Base-by-base conservation (phyloP, 2,888 invertebrate species). In the Drosophila differens region DNA sequence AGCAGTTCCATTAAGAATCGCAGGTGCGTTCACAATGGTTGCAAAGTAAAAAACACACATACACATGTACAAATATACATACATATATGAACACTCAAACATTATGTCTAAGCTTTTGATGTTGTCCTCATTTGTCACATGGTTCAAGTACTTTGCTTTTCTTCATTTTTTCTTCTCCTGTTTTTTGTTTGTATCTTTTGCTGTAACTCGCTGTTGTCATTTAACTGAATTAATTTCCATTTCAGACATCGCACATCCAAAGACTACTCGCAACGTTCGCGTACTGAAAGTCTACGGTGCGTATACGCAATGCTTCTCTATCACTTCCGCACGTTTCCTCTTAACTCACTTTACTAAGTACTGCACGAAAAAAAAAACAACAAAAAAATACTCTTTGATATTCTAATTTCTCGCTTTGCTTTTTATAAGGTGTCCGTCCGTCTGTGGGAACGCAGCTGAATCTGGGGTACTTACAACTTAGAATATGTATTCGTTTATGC, bases 231-330 rank as follows among this genome's bases (percentile, higher is more conserved):
- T 80, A 84, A 83, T 85, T 84, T 89, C 74, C 84, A 89, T 85
- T 85, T 78, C 89, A 96, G 96, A 70, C 96, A 96, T 89, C 95
- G 96, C 71, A 95, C 96, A 91, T 96, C 96, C 91, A 97, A 97
- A 93, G 96, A 97, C 93, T 97, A 97, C 96, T 97, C 97, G 41
- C 96, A 96, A 22, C 94, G 96, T 79, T 97, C 97, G 74, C 94
- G 96, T 92, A 97, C 97, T 65, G 97, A 97, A 93, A 97, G 97
- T 94, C 96, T 97, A 94, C 95, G 97, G 97, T 97, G 94, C 90
- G 87, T 87, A 87, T 87, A 89, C 74, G 81, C 76, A 67, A 79
- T 79, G 68, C 47, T 63, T 22, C 47, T 63, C 28, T 30, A 41
- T 61, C 60, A 54, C 47, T 44, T n/a, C 37, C 35, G 22, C 60